Evolutionary conservation across 2,888 invertebrate species (phyloP), one percentile per base, ranked within the genome.

Genomic region (Plagodis dolabraria): DNA sequence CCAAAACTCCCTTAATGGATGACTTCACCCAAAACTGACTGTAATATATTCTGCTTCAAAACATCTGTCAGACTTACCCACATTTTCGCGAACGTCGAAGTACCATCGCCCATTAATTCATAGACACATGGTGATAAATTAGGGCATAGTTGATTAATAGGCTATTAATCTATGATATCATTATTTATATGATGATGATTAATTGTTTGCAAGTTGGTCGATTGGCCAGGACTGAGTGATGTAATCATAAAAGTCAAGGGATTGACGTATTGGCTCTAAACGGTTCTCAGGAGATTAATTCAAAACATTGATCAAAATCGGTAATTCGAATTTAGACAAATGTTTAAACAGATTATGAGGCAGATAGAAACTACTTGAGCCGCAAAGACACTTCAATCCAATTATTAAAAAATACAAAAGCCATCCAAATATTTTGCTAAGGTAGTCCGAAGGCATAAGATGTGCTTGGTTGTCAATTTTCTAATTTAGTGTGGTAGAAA

Each of bases 111-210:
- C 57, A 51, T 63, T 61, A 60, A 57, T 22, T 54, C 51, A 43
- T 47, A 47, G 62, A 64, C 64, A 63, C 53, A 57, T 64, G 67
- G 54, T 48, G 61, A 66, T 59, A 45, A 66, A 66, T 65, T 68
- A 68, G 61, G 61, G 48, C 68, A 59, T 56, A 46, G 53, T 36
- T 12, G 53, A 64, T 64, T 60, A 61, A 64, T 63, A 58, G 63
- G 57, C 62, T 55, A 62, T 67, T 66, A 60, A 65, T 59, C 57
- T 61, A 67, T 68, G 69, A 67, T 67, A 65, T 69, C 69, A 69
- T 69, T 69, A 69, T 69, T 69, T 69, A 67, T 67, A 62, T 50
- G 48, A 58, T 46, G 40, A 63, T 63, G 63, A 67, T 69, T 67
- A 67, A 65, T 65, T 60, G 62, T 46, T 49, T 38, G 46, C 53